phyloP scores from a whole-genome alignment of 2,797 vertebrate species.

The Intellagama lesueurii region DNA sequence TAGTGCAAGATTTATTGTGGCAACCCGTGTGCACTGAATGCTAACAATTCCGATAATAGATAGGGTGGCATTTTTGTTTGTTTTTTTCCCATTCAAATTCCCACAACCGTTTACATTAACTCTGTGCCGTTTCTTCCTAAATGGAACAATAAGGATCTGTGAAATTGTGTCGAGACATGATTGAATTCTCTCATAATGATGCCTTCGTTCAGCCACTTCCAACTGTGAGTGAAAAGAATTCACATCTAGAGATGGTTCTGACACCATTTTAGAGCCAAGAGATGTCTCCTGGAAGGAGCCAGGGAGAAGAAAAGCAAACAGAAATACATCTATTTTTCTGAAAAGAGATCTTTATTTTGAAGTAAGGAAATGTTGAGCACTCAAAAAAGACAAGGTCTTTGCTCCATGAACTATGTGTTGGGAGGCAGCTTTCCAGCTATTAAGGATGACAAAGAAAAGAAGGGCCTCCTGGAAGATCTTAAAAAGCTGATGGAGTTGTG shows the following conservation, averaged over 20 bases:
- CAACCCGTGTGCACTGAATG: constrained; percentile 2
- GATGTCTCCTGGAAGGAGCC: not conserved
- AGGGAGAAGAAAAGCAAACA: not conserved
- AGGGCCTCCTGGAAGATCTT: no score
- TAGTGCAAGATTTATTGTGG: constrained; percentile 19
- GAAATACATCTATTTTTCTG: not conserved
- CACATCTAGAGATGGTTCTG: not conserved
- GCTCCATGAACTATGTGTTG: not conserved
- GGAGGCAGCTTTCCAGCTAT: no score
- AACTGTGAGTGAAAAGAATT: constrained; percentile 10
- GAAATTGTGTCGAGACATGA: constrained; percentile 22
- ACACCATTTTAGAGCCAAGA: not conserved
- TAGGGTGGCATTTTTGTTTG: not conserved
- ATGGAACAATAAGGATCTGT: constrained; percentile 33
- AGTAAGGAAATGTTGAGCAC: not conserved
- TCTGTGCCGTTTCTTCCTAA: constrained; percentile 26
- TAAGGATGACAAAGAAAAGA: not conserved
- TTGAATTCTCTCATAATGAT: constrained; percentile 29
- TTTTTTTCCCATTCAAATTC: constrained; percentile 12
- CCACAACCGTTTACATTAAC: constrained; percentile 24
- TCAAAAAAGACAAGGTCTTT: not conserved
- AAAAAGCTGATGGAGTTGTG: not conserved
- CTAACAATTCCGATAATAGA: constrained; percentile 8
- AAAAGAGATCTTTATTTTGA: not conserved
- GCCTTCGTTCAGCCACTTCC: constrained; percentile 3